These are phyloP conservation scores for Onychorhynchus coronatus DNA, from an alignment of 2,113 vertebrate species.

Conservation along the genomic window DNA sequence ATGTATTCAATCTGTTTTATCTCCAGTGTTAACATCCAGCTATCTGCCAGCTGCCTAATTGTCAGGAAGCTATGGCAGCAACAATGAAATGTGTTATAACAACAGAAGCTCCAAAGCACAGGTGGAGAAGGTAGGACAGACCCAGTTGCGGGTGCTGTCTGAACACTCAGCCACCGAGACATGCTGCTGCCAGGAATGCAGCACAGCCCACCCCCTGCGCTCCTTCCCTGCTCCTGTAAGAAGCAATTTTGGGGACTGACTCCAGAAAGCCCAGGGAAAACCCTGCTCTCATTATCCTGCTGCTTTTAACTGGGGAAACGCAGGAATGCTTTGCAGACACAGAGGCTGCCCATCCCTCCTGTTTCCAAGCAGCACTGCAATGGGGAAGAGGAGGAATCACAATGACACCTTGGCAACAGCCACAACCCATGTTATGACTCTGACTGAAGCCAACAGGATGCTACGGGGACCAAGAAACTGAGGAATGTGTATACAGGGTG, in stretches of 20 bases:
- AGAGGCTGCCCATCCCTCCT: not conserved
- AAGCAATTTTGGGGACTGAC: not conserved
- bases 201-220: not conserved
- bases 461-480: not conserved
- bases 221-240: not conserved
- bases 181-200: not conserved
- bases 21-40: not conserved
- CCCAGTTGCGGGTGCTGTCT: not conserved
- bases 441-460: not conserved
- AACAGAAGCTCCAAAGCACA: not conserved
- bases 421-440: not conserved
- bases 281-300: not conserved
- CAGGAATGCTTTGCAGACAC: not conserved
- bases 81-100: not conserved
- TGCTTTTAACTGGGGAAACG: not conserved
- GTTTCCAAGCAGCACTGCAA: not conserved
- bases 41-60: constrained; percentile 11
- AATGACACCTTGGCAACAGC: not conserved
- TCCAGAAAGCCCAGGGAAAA: not conserved
- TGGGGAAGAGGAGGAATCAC: not conserved
- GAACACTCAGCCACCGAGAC: rapidly evolving
- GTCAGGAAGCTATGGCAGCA: not conserved
- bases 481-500: not conserved
- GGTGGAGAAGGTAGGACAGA: not conserved
- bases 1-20: not conserved